Conservation (phyloP, 2,113 vertebrate species). For the Amazona vittata region DNA sequence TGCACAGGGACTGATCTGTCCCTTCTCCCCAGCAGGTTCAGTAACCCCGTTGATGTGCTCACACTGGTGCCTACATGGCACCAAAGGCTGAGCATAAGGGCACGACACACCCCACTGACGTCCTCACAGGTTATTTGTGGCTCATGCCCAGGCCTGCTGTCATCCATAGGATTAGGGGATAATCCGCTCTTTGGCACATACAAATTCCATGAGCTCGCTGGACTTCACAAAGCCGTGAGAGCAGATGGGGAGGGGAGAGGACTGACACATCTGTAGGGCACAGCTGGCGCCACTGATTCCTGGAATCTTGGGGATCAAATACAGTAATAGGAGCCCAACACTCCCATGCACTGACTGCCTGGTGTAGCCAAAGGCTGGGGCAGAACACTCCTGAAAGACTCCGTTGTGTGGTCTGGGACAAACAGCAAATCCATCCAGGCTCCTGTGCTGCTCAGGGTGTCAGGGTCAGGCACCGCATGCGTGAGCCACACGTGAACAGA, state of each 20-base stretch:
- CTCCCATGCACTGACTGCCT: accelerated
- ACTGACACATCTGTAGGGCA: not conserved
- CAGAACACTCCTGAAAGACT: not conserved
- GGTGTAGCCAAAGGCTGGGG: not conserved
- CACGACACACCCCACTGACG: accelerated
- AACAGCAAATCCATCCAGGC: not conserved
- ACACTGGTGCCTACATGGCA: accelerated
- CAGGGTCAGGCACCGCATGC: accelerated
- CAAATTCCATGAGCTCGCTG: not conserved
- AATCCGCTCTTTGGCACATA: not conserved
- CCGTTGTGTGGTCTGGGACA: not conserved
- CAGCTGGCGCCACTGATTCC: not conserved
- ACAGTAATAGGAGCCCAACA: not conserved
- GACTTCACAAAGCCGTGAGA: accelerated
- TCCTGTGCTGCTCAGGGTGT: not conserved
- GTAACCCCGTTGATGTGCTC: not conserved
- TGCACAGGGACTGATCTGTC: not conserved
- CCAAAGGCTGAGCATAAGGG: not conserved
- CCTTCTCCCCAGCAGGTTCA: accelerated
- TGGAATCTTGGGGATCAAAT: not conserved
- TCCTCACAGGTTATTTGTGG: not conserved
- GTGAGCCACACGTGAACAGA: accelerated
- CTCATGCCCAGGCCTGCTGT: not conserved
- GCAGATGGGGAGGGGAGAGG: not conserved
- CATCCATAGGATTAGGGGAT: constrained; percentile 3